A percentile compares a stretch with the other conserved stretches of the same genome.
phyloP scores from a whole-genome alignment of 2,888 invertebrate genomes.

The Stenodera caucasica region DNA sequence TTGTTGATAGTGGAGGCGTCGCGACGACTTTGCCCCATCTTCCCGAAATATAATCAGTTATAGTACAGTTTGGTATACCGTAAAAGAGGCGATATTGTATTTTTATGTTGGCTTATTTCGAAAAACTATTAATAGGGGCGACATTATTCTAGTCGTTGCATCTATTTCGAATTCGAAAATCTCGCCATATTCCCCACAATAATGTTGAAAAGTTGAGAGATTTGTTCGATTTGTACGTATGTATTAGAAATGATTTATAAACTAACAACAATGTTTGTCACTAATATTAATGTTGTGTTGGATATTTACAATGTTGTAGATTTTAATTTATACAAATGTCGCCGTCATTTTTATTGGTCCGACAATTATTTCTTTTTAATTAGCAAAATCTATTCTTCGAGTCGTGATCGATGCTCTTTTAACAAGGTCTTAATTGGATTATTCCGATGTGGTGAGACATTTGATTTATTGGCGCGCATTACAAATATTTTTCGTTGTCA shows the following conservation, averaged over 20 bases:
- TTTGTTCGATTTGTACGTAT: background rate
- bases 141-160: conserved; percentile 29
- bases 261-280: conserved; percentile 5
- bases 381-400: too few species aligned
- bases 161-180: too few species aligned
- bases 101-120: conserved; percentile 35
- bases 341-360: background rate
- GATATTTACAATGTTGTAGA: background rate
- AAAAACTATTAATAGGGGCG: conserved; percentile 42
- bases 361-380: too few species aligned
- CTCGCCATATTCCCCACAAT: background rate
- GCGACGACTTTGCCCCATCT: too few species aligned
- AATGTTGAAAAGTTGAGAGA: background rate
- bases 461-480: conserved; percentile 21
- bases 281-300: background rate
- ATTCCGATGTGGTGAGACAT: conserved; percentile 1
- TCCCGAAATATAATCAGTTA: too few species aligned
- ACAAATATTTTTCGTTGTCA: conserved; percentile 14
- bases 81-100: conserved; percentile 18
- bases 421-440: conserved; percentile 23
- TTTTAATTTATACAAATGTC: background rate
- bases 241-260: background rate
- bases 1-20: too few species aligned
- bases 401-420: conserved; percentile 15
- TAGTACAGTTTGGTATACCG: background rate